These are phyloP conservation scores for Calliphora vicina DNA, from an alignment of 1,140 invertebrate genomes.

Conservation along the genomic window DNA sequence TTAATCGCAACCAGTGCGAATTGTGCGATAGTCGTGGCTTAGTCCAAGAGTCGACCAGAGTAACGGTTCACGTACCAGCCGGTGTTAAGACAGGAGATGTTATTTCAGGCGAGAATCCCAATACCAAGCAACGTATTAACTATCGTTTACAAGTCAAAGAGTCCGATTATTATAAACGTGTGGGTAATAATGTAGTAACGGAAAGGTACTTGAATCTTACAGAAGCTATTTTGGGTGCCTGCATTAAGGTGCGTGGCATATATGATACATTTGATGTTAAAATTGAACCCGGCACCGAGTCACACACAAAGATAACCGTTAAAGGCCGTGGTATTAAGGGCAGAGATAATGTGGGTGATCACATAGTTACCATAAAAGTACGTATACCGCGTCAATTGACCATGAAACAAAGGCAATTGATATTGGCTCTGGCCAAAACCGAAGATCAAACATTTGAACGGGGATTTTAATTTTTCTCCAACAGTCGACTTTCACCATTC, in stretches of 20 bases:
- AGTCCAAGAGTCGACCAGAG: constrained; percentile 45
- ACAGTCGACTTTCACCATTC: not conserved
- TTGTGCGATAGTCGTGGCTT: constrained; percentile 52
- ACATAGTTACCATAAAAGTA: constrained; percentile 54
- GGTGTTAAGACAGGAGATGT: constrained; percentile 54
- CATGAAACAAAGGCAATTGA: constrained; percentile 55
- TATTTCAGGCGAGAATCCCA: constrained; percentile 50
- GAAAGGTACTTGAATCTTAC: constrained; percentile 53
- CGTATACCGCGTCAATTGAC: constrained; percentile 52
- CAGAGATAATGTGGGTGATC: constrained; percentile 47
- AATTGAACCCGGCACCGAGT: constrained; percentile 53
- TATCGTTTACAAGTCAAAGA: constrained; percentile 47
- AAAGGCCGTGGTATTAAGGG: constrained; percentile 51
- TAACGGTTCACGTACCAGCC: constrained; percentile 49
- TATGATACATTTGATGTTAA: constrained; percentile 52
- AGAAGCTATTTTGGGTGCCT: constrained; percentile 54
- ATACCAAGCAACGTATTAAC: constrained; percentile 49
- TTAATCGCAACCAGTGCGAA: constrained; percentile 56
- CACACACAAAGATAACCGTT: constrained; percentile 48
- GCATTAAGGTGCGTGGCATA: constrained; percentile 50
- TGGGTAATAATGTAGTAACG: constrained; percentile 51
- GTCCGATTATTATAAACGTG: constrained; percentile 54
- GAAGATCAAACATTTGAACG: constrained; percentile 53
- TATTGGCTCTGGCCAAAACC: constrained; percentile 52
- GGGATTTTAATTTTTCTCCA: not conserved